Base-by-base conservation (phyloP, 1,140 invertebrate genomes). In the Epicauta chinensis region DNA sequence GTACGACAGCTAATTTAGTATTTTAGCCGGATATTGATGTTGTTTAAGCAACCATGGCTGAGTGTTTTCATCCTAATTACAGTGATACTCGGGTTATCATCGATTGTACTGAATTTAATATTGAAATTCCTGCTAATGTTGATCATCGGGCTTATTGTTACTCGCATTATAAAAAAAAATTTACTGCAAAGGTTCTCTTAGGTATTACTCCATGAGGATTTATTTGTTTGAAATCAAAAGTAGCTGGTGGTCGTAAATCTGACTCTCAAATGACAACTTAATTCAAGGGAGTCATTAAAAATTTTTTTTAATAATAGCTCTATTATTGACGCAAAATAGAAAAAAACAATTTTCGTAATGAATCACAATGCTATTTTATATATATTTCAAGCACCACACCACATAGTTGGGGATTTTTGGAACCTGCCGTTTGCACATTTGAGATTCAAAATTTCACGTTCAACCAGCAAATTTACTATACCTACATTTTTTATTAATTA, bases 51-150 rank as follows among this genome's bases (percentile, higher is more conserved):
- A 65, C 56, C 29, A 65, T 70, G 60, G 64, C 64, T 51, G 37
- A 55, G 42, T 56, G 45, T 55, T 74, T 74, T 58, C 60, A 65
- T 52, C 34, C 36, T 23, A 36, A 59, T 42, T 71, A 68, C 58
- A 54, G 47, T 35, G 56, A 66, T 52, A 68, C 61, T 40, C 58
- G 70, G 56, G 66, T 70, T 1, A 71, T 73, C 36, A 66, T 71
- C 44, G 70, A 73, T 43, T 72, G 70, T 44, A 72, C 67, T 51
- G 71, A 74, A 62, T 60, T 75, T 16, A 63, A 59, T 56, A 69
- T 66, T 17, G 62, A 72, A 61, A 56, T 56, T 12, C 69, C 67
- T n/a, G 32, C 61, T 15, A 37, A 11, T 38, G 56, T 64, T 31
- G 62, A 67, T 37, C 40, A 63, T 40, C 37, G 61, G 47, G 49